Evolutionary conservation across 35 echinoderm and acorn worm genomes (phyloP), one percentile per base, ranked within the genome.

Genomic region (Eucidaris tribuloides): DNA sequence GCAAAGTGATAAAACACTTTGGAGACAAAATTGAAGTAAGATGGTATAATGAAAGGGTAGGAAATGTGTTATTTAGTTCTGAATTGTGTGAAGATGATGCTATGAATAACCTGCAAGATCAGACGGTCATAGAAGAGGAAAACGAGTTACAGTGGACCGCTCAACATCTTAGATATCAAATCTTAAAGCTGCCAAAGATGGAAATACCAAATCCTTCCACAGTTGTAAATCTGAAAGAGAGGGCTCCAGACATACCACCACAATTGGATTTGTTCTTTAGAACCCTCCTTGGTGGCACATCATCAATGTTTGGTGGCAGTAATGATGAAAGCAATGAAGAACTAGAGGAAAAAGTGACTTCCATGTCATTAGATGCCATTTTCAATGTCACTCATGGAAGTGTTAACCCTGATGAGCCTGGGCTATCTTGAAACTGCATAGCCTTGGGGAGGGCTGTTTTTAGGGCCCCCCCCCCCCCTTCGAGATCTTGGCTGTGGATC

Each of bases 351-450:
- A 94, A 94, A 77, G 82, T 90, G 20, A 90, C 54, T 71, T 46
- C 82, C 2, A 74, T 90, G 86, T 88, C 92, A 46, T 90, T 82
- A 56, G 81, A 90, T 86, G 86, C 86, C 25, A 63, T 90, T 15
- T 94, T 72, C 34, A 94, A 86, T 57, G 82, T 85, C 17, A 70
- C 81, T 66, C 86, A 44, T 85, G 86, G 87, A 41, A 41, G 81
- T 24, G 87, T 94, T 17, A 81, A 85, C 80, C 92, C 92, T 71
- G n/a, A n/a, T n/a, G n/a, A n/a, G n/a, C n/a, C n/a, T n/a, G n/a
- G n/a, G n/a, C n/a, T n/a, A n/a, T n/a, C n/a, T n/a, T n/a, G n/a
- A n/a, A n/a, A n/a, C n/a, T n/a, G n/a, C n/a, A n/a, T n/a, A n/a
- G n/a, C n/a, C n/a, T n/a, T n/a, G n/a, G n/a, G n/a, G n/a, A n/a